Evolutionary conservation across 1,140 invertebrate species (phyloP).

Genomic region (Tachypleus tridentatus): DNA sequence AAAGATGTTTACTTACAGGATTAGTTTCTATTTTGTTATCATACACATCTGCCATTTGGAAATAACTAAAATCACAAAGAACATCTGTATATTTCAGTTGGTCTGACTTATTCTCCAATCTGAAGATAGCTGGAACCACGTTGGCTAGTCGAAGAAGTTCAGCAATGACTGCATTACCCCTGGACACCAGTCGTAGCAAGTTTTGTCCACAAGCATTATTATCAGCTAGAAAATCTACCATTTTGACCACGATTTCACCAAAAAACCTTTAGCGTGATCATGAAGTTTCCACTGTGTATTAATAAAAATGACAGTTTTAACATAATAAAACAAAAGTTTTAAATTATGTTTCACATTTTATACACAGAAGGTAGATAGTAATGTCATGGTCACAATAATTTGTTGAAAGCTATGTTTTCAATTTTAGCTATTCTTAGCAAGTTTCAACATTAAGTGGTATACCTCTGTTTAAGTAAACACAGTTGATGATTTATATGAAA

Average conservation of each 20-base stretch:
- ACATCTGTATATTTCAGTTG: slow-evolving; percentile 75
- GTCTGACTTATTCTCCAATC: slow-evolving; percentile 60
- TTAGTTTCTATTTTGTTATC: slow-evolving; percentile 79
- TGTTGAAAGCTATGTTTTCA: no score
- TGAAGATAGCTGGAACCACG: slow-evolving; percentile 79
- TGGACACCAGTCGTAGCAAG: slow-evolving; percentile 72
- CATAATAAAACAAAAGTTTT: no score
- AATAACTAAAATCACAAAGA: slow-evolving; percentile 86
- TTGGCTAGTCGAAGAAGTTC: slow-evolving; percentile 84
- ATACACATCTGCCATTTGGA: slow-evolving; percentile 67
- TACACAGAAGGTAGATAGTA: no score
- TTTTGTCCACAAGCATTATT: slow-evolving; percentile 84
- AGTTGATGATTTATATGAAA: no score
- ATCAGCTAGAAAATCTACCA: slow-evolving; percentile 60
- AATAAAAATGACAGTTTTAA: no score
- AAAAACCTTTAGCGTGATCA: no score
- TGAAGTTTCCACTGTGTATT: no score
- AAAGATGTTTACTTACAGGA: slow-evolving; percentile 44
- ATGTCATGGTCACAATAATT: no score
- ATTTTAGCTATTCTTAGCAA: no score
- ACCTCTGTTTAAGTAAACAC: no score
- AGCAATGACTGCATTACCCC: slow-evolving; percentile 91
- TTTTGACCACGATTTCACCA: not conserved
- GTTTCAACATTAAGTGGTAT: no score
- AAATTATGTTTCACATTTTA: no score